Base-by-base conservation (phyloP, 2,113 vertebrate genomes). In the Octodon degus region DNA sequence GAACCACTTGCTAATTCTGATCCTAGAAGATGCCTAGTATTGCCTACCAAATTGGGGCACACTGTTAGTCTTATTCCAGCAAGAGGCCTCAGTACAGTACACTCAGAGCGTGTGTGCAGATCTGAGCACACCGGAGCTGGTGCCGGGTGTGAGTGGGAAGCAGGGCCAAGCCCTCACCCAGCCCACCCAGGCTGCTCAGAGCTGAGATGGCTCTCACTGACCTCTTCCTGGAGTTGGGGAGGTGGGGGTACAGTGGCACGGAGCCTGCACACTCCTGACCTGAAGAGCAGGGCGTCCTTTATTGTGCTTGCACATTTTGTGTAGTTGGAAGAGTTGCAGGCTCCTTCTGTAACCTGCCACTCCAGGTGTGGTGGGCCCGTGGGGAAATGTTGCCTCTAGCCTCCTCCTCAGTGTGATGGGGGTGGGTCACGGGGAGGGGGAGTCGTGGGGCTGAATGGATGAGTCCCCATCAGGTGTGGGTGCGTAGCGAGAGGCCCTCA, bases 271-370 rank as follows among this genome's bases (percentile, higher is more conserved):
- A 82, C 91, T 70, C 60, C 87, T 90, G 53, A 65, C 92, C 27
- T 82, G 65, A 81, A 32, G 50, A 27, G 85, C 93, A 20, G 16
- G 53, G 2, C 30, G 62, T 53, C 8, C 27, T 87, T 68, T 63
- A 25, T 63, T 91, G 27, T 87, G 63, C 47, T 81, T 79, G 27
- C 50, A 37, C 37, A 7, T 86, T 94, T 90, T 85, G 13, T 76
- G 25, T 82, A 95, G 87, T 60, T 90, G 70, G 82, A 81, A 93
- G 65, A 24, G 79, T 47, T 93, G 87, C 25, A 65, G 62, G 37
- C 30, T 79, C 19, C 65, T 60, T 95, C 12, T 34, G 0, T 88
- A 60, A 79, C 86, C 76, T 60, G 1, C 68, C 67, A 88, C 60
- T 72, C 7, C 32, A 37, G 34, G 65, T 87, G 55, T 93, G 47